These are phyloP conservation scores for Trichonephila clavata DNA, from an alignment of 1,140 invertebrate genomes.

Conservation along the genomic window DNA sequence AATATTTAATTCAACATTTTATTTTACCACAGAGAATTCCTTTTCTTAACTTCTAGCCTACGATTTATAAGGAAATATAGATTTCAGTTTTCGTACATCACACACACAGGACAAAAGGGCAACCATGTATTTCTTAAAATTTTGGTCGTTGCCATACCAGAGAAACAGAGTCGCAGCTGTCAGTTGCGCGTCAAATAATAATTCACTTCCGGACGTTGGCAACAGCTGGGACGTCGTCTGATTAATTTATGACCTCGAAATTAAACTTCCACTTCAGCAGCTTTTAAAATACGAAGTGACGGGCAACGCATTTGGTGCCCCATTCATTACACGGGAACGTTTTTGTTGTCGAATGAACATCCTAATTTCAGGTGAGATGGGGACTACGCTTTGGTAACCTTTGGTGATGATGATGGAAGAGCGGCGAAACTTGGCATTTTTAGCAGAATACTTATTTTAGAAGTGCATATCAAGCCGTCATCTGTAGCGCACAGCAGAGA, in stretches of 20 bases:
- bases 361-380: too few relatives aligned
- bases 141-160: too few relatives aligned
- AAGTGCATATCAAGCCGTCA: too few relatives aligned
- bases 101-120: not conserved
- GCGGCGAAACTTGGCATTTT: too few relatives aligned
- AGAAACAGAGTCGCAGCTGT: conserved; percentile 3
- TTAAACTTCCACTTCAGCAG: conserved; percentile 23
- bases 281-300: not conserved
- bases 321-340: not conserved
- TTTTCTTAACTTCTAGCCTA: not conserved
- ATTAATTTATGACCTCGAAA: conserved; percentile 37
- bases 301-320: not conserved
- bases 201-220: conserved; percentile 28
- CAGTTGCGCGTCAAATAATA: conserved; percentile 32
- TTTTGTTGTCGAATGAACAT: not conserved
- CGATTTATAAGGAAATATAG: not conserved
- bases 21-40: too few relatives aligned
- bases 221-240: conserved; percentile 22
- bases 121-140: too few relatives aligned
- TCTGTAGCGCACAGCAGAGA: too few relatives aligned
- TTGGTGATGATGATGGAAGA: too few relatives aligned
- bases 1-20: too few relatives aligned
- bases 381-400: too few relatives aligned
- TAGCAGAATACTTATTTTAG: too few relatives aligned
- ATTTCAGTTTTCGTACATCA: not conserved